Base-by-base conservation (phyloP, 2,888 invertebrate species). In the Ormyrus rosae region DNA sequence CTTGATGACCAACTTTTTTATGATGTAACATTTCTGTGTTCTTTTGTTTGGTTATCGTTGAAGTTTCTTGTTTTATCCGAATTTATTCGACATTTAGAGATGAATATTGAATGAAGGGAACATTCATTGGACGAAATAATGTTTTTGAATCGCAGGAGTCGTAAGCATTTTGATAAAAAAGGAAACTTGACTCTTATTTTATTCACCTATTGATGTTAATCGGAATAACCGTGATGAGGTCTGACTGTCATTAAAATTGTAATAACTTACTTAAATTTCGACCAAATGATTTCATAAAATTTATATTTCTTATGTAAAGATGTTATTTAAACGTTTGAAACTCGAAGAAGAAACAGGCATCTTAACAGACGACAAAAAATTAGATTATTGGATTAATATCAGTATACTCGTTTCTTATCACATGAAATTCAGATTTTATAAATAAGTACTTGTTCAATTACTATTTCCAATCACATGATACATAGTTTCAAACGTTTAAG, bases 1-100 rank as follows among this genome's bases (percentile, higher is more conserved):
- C 72, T 73, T 55, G 63, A 55, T 55, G 72, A 73, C 72, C 72
- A 73, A 73, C 63, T 73, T 73, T 73, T 73, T 73, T 73, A 73
- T 73, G 63, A 73, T 64, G 72, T 53, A 45, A 73, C 45, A 19
- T 64, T 73, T 73, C 19, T 11, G 72, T 55, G n/a, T 10, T 55
- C n/a, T 61, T 46, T 63, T 45, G 11, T 72, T 8, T 72, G 45
- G 51, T 7, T 67, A n/a, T 46, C 34, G 46, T 19, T 19, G 19
- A 19, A 19, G 19, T 50, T 58, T 48, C 50, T 70, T 48, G 58
- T 70, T 60, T 60, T 70, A 19, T n/a, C 5, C 9, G 13, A 45
- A 45, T 55, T 55, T 53, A 53, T 34, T 67, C 34, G 0, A 55
- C 10, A 55, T 55, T 34, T 34, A 34, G 51, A 71, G 8, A 63